Evolutionary conservation across 2,797 vertebrate species (phyloP).

Genomic region (Arnoldichthys spilopterus): DNA sequence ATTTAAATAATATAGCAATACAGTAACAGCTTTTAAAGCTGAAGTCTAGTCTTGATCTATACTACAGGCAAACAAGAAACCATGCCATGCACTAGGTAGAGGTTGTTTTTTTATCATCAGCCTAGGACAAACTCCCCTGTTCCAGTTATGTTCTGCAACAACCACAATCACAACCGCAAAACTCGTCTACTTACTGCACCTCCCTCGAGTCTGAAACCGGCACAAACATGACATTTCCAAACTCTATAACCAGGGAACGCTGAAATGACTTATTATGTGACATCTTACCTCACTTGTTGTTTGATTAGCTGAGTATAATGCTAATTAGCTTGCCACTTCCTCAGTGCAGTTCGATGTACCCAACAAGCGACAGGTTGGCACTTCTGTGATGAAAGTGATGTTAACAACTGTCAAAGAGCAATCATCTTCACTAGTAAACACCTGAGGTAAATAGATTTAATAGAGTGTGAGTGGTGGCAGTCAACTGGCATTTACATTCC

Average conservation of each 20-base stretch:
- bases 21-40: not conserved
- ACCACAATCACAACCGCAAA: not conserved
- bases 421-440: slow-evolving; percentile 20
- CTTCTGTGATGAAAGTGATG: not conserved
- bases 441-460: slow-evolving; percentile 17
- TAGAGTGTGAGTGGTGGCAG: slow-evolving; percentile 4
- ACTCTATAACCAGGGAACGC: not conserved
- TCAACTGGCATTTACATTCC: slow-evolving; percentile 20
- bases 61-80: not conserved
- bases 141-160: not conserved
- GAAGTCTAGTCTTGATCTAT: not conserved
- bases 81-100: not conserved
- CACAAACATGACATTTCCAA: slow-evolving; percentile 14
- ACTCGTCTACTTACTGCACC: not conserved
- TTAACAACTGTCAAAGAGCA: slow-evolving; percentile 18
- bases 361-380: not conserved
- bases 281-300: slow-evolving; percentile 8
- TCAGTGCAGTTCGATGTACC: not conserved
- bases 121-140: not conserved
- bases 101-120: not conserved
- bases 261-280: not conserved
- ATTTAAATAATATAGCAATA: not conserved
- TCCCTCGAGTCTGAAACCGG: not conserved
- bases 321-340: slow-evolving; percentile 12
- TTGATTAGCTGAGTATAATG: slow-evolving; percentile 22